Base-by-base conservation (phyloP, 2,797 vertebrate species). In the Lycodopsis pacificus region DNA sequence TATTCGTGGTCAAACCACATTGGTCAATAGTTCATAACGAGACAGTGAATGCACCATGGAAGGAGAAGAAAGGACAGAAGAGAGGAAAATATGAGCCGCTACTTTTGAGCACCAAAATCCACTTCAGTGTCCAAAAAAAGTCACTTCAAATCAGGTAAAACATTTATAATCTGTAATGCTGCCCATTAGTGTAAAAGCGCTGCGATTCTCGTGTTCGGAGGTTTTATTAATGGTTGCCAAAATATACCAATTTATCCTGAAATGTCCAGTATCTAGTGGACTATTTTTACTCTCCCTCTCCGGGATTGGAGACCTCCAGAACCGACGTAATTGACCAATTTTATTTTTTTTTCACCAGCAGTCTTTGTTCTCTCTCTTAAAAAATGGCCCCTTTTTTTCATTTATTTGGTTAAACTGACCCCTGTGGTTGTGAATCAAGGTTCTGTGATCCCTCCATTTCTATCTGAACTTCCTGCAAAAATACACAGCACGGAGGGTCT, bases 371-470 rank as follows among this genome's bases (percentile, higher is more conserved):
- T 76, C 30, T 79, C 57, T 68, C 71, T 62, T 62, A 71, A 67
- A 68, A 82, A 63, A 15, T 58, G 25, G 4, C 40, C 48, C 42
- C 22, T 49, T 38, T 73, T 6, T 1, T 36, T 54, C 74, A 87
- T 92, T 81, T 92, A 86, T 93, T 93, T 93, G 56, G 73, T 85
- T 86, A 85, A 84, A 89, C 71, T 69, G 86, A 92, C 85, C 91
- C 70, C 69, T 88, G 89, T 48, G 91, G 90, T 88, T 83, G 65
- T 58, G 71, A 91, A 87, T 85, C 79, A 62, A 88, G 80, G 87
- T 87, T 82, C 70, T 83, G 76, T 82, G 86, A 92, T 90, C 68
- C 81, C 27, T 82, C 67, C 77, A 51, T 8, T 92, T 90, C 84
- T 90, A 61, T 84, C 76, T 77, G 78, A 85, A 82, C 84, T 88